phyloP scores from a whole-genome alignment of 2,113 vertebrate species.

The Apistogramma diplotaenia region DNA sequence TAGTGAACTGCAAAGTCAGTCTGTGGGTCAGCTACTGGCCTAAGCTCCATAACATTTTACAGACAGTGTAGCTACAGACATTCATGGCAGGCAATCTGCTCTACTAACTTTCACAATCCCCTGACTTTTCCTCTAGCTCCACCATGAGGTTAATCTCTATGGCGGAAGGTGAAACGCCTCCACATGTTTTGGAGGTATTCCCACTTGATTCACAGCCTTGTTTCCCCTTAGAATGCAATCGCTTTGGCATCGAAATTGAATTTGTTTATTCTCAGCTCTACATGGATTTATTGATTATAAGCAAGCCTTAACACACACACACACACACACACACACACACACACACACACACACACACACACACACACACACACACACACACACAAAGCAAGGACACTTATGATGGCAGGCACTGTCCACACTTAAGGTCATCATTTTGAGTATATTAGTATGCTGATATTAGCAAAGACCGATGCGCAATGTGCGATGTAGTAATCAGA shows the following conservation, averaged over 20 bases:
- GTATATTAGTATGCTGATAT: not conserved
- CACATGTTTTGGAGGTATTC: not conserved
- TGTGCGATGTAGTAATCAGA: not conserved
- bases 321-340: too few species aligned
- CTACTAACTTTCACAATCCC: not conserved
- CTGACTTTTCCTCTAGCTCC: constrained; percentile 16
- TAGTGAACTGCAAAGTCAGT: not conserved
- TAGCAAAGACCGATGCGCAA: not conserved
- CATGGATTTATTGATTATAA: too few species aligned
- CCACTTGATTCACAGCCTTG: not conserved
- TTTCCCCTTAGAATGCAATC: not conserved
- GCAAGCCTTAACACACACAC: too few species aligned
- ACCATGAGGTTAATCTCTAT: constrained; percentile 17
- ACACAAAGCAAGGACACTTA: too few species aligned
- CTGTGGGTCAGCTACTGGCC: not conserved
- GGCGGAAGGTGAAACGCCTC: not conserved
- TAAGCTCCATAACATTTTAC: not conserved
- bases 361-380: too few species aligned
- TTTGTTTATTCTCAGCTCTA: not conserved
- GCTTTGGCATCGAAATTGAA: not conserved
- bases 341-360: too few species aligned
- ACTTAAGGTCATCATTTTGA: not conserved
- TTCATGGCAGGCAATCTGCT: not conserved
- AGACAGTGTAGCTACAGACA: not conserved
- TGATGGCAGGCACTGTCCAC: too few species aligned